A percentile compares a stretch with the other conserved stretches of the same genome.
Conservation (phyloP, 92 coral and sea anemone genomes). For the Parazoanthus swiftii region DNA sequence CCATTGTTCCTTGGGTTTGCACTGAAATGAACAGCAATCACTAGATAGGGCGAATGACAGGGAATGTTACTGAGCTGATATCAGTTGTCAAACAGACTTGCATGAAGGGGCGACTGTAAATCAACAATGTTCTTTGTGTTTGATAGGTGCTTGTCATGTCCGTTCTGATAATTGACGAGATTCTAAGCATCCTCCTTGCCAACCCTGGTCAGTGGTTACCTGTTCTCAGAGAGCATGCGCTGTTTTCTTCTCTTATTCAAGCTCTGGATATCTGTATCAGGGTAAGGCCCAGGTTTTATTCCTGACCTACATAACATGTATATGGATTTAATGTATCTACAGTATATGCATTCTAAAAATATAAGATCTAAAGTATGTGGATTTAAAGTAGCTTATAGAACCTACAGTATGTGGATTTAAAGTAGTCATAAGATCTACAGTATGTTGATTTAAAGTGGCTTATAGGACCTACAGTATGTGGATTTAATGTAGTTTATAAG, state of each 20-base stretch:
- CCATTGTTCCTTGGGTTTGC: background rate
- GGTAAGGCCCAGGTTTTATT: slow-evolving; percentile 46
- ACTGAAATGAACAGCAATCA: background rate
- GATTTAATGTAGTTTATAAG: no score
- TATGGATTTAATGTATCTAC: no score
- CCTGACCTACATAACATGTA: background rate
- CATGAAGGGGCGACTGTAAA: background rate
- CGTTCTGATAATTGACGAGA: slow-evolving; percentile 91
- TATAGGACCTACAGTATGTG: no score
- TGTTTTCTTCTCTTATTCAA: slow-evolving; percentile 87
- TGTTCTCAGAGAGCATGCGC: slow-evolving; percentile 95
- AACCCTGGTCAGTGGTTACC: slow-evolving; percentile 98
- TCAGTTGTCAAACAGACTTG: background rate
- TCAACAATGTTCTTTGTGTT: background rate
- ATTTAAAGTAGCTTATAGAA: no score
- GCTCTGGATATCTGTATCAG: slow-evolving; percentile 82
- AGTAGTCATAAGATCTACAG: no score
- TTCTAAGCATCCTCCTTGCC: slow-evolving; percentile 79
- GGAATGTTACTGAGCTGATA: background rate
- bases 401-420: no score
- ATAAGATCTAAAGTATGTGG: no score
- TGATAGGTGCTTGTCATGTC: slow-evolving; percentile 82
- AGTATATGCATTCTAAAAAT: no score
- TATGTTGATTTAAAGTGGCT: no score
- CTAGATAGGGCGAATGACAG: background rate